Base-by-base conservation (phyloP, 2,797 vertebrate species). In the Onychomys leucogaster region DNA sequence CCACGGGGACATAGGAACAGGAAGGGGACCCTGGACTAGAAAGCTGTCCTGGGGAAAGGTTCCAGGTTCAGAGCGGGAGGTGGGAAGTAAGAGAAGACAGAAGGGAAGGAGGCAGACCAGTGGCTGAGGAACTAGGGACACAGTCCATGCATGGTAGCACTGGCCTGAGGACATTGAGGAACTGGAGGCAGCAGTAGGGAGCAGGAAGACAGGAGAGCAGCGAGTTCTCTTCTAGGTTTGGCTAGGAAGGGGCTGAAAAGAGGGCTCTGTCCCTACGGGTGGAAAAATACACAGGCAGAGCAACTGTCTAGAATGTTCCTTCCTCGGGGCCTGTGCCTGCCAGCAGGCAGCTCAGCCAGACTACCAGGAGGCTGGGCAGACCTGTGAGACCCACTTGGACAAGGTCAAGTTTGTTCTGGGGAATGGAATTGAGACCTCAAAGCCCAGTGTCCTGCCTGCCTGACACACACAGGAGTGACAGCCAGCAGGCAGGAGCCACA, bases 11-110 rank as follows among this genome's bases (percentile, higher is more conserved):
- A 75, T 34, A 81, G 71, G 55, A 6, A 13, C 13, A 34, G 23
- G 55, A 92, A 96, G 57, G 82, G 76, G 78, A 65, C 29, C 81
- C 52, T 25, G 37, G 71, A 80, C 59, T 82, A 90, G 96, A 94
- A 96, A 96, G 89, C 55, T 57, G 32, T 88, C 80, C 93, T 43
- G 14, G 27, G 65, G 49, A 43, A 49, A 46, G 25, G 17, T 7
- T 16, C 49, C 67, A 61, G 73, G 21, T 12, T n/a, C 52, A 9
- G 14, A 65, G 12, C 59, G 52, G 52, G n/a, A 52, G 63, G 49
- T 43, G 3, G 49, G 9, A 0, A 5, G 5, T 6, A 23, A 27
- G 34, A 67, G 77, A 55, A 67, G 61, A 76, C 21, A n/a, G 61
- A 67, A 29, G 21, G 78, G 85, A 91, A 27, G 75, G 67, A 61